Conservation (phyloP, 1,140 invertebrate genomes). For the Triops longicaudatus region DNA sequence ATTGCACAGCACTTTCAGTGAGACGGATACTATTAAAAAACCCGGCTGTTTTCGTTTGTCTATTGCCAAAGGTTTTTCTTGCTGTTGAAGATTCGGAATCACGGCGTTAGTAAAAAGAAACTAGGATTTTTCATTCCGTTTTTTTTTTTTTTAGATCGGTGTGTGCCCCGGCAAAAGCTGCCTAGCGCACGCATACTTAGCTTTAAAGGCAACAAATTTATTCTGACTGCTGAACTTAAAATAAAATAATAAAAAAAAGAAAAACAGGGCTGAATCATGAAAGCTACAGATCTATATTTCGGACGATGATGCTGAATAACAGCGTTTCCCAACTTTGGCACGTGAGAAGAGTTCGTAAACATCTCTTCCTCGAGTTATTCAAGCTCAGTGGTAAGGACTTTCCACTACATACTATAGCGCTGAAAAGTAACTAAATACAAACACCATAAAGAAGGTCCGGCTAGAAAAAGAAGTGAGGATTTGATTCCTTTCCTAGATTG, state of each 20-base stretch:
- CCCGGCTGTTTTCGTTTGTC: no score
- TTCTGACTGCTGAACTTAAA: background rate
- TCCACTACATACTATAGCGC: background rate
- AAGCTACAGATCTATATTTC: background rate
- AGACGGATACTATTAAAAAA: no score
- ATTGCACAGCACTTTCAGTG: no score
- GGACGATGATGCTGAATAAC: background rate
- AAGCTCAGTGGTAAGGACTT: background rate
- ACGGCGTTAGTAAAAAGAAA: no score
- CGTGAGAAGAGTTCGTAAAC: background rate
- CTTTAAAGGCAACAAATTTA: background rate
- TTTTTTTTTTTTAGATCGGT: background rate
- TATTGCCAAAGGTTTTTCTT: no score
- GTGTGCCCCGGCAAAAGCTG: background rate
- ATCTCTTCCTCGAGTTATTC: background rate
- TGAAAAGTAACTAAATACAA: constrained; percentile 4
- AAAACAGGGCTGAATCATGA: background rate
- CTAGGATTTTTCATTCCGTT: background rate
- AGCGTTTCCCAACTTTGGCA: background rate
- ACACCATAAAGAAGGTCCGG: background rate
- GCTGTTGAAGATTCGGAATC: no score
- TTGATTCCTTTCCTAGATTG: background rate
- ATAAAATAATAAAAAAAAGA: background rate
- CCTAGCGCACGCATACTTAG: background rate
- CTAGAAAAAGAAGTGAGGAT: background rate